Evolutionary conservation across 2,113 vertebrate species (phyloP), one percentile per base, ranked within the genome.

Genomic region (Ptychochromis oligacanthus): DNA sequence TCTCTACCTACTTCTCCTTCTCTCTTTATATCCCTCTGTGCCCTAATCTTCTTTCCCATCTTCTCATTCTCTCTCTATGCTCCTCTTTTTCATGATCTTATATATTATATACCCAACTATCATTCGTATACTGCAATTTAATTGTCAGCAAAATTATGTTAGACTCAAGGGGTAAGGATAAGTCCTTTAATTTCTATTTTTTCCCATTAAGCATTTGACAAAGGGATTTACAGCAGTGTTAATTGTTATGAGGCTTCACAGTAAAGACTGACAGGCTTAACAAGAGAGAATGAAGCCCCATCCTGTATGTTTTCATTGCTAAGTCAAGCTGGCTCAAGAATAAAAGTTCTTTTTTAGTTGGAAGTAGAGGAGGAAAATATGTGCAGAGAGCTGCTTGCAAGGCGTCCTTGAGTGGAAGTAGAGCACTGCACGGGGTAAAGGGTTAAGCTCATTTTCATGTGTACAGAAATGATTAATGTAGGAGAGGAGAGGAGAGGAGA

Each of bases 331-430:
- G 77, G 58, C 60, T 77, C 46, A 75, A 76, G 70, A 80, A 55
- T 86, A 64, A 86, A 83, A 56, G 81, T 74, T 85, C 78, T 83
- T 79, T 52, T 78, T 85, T 80, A 90, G 59, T n/a, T 74, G 81
- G 62, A 74, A 75, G 81, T 58, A 74, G 26, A 61, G 52, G 46
- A 61, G 49, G 60, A 67, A 82, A 85, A 85, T 78, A 72, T 64
- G 58, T 22, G 26, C 61, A 49, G n/a, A 46, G 75, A 64, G 80
- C 38, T 82, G 75, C 81, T 24, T 78, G 80, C 82, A 79, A 86
- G 65, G 77, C 87, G 90, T 93, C 93, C 93, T 94, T 93, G 77
- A 89, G 84, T 89, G 75, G 65, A 94, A 91, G 90, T 91, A 18
- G 87, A 90, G 81, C 91, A 80, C 80, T 24, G 75, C 67, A 61